Evolutionary conservation across 35 echinoderm and acorn worm genomes (phyloP).

Genomic region (Ophiothrix spiculata): DNA sequence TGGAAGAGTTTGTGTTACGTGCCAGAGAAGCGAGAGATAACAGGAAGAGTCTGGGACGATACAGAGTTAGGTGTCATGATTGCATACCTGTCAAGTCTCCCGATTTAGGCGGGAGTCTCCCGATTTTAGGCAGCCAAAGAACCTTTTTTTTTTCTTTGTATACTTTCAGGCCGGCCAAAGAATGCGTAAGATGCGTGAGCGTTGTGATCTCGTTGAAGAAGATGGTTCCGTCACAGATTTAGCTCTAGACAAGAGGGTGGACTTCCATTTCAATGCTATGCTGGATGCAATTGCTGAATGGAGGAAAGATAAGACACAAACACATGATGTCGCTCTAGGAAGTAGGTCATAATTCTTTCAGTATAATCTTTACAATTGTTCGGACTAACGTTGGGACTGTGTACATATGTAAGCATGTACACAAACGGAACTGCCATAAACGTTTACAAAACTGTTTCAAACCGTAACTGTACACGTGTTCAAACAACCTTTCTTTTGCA

Average conservation of each 20-base stretch:
- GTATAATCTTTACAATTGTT: slow-evolving; percentile 1
- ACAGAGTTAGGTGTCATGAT: slow-evolving; percentile 26
- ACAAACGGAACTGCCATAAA: too few relatives aligned
- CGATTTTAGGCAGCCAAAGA: too few relatives aligned
- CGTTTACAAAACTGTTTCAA: not conserved
- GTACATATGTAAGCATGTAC: too few relatives aligned
- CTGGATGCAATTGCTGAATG: slow-evolving; percentile 95
- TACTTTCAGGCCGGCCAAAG: slow-evolving; percentile 67
- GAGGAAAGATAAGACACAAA: slow-evolving; percentile 82
- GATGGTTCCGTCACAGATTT: slow-evolving; percentile 60
- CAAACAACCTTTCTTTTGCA: too few relatives aligned
- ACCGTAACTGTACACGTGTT: too few relatives aligned
- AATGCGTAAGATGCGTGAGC: slow-evolving; percentile 73
- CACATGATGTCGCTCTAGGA: slow-evolving; percentile 56
- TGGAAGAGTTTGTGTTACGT: too few relatives aligned
- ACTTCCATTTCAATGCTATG: slow-evolving; percentile 99
- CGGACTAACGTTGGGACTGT: too few relatives aligned
- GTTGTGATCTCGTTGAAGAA: slow-evolving; percentile 77
- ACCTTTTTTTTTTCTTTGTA: too few relatives aligned
- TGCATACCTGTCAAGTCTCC: too few relatives aligned
- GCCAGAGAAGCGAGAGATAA: too few relatives aligned
- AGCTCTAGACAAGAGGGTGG: slow-evolving; percentile 76
- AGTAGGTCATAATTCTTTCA: too few relatives aligned
- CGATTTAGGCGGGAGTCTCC: too few relatives aligned
- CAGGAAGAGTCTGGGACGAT: slow-evolving; percentile 91